Conservation (phyloP, 2,113 vertebrate genomes). For the Ploceus nigricollis region DNA sequence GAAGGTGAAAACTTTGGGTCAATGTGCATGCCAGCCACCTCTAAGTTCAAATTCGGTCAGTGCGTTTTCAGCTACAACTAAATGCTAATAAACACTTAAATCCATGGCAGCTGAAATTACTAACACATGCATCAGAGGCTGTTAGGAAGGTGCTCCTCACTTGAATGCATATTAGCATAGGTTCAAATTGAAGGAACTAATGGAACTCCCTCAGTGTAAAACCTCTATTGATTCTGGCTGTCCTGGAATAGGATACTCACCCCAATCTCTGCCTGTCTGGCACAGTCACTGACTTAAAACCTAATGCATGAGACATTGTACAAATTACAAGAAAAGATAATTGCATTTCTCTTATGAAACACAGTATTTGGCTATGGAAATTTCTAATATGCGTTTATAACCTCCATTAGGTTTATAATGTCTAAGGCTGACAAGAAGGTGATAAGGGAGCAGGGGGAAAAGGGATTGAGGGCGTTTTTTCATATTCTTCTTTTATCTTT, state of each 20-base stretch:
- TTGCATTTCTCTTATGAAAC: not conserved
- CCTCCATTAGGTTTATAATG: not conserved
- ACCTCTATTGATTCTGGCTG: not conserved
- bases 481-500: not conserved
- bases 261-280: not conserved
- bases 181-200: not conserved
- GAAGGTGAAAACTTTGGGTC: not conserved
- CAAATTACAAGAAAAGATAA: not conserved
- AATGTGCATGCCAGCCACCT: not conserved
- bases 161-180: not conserved
- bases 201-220: not conserved
- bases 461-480: not conserved
- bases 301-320: rapidly evolving
- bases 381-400: not conserved
- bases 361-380: not conserved
- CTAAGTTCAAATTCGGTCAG: not conserved
- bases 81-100: not conserved
- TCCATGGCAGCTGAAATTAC: not conserved
- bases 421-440: not conserved
- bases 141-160: not conserved
- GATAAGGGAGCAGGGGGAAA: not conserved
- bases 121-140: not conserved
- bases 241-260: not conserved
- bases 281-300: not conserved
- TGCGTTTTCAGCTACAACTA: not conserved